Evolutionary conservation across 1,140 invertebrate genomes (phyloP), one percentile per base, ranked within the genome.

Genomic region (Drosophila truncata): DNA sequence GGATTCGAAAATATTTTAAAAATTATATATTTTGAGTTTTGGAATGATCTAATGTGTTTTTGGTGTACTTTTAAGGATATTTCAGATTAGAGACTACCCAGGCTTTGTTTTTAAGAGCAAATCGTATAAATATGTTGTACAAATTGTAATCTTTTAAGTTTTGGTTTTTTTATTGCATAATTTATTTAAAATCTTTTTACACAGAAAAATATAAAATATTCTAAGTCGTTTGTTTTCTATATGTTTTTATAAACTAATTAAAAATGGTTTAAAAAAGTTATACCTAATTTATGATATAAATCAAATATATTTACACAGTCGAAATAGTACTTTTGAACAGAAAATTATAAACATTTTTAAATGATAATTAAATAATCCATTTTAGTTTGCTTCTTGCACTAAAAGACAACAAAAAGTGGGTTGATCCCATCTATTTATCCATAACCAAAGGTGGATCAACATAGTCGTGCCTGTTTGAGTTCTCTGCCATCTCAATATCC

Each of bases 381-480:
- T 7, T 50, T 7, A 4, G 27, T 3, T 33, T 9, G 23, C 20
- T 33, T 27, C 18, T 16, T 29, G n/a, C 5, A 16, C 18, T 41
- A 33, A 59, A 29, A 46, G 13, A 41, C 23, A 37, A 18, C 37
- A 50, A 31, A 35, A 49, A 10, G 39, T 37, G 33, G 37, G 4
- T 39, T n/a, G n/a, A 1, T 1, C 8, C 13, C 11, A 35, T 18
- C 11, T 86, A 87, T 59, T 81, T 85, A 42, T 84, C 70, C n/a
- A 88, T 37, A 3, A 90, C 58, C 23, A 88, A 27, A 3, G 52
- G 46, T 6, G 85, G 81, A 52, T 88, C 84, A 23, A 61, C 44
- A n/a, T 41, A 90, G 18, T 62, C 47, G 9, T 73, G 20, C 23
- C 31, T 33, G 0, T 64, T 0, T n/a, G 10, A 27, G 0, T 20